These are phyloP conservation scores for Drosophila merina DNA, from an alignment of 2,888 invertebrate genomes.

Conservation along the genomic window DNA sequence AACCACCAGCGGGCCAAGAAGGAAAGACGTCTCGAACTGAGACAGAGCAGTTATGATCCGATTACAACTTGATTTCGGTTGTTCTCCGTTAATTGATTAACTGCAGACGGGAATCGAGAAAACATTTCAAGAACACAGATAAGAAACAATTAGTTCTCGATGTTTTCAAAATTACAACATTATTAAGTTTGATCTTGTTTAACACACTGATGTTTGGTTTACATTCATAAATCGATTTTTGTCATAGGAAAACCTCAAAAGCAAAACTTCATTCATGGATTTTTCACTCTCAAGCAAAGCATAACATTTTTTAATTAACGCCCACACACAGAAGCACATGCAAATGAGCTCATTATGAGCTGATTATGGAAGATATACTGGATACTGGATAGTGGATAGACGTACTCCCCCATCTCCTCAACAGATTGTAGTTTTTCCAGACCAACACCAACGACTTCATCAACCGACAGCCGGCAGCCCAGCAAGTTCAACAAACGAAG, in stretches of 20 bases:
- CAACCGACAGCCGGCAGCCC: background rate
- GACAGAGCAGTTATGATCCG: conserved; percentile 21
- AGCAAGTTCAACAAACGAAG: conserved; percentile 56
- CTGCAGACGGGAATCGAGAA: conserved; percentile 3
- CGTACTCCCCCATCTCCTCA: conserved; percentile 25
- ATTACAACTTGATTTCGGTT: conserved; percentile 37
- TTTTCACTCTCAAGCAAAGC: conserved; percentile 19
- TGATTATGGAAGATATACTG: conserved; percentile 60
- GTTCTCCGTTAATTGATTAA: conserved; percentile 40
- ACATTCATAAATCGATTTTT: too few species aligned
- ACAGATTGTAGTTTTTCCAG: conserved; percentile 45
- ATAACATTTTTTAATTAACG: conserved; percentile 43
- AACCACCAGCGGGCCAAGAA: conserved; percentile 25
- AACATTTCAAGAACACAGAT: conserved; percentile 3
- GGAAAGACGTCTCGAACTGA: background rate
- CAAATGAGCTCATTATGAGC: conserved; percentile 69
- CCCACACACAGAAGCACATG: conserved; percentile 45
- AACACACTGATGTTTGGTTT: background rate
- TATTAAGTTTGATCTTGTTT: background rate
- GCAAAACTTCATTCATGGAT: conserved; percentile 2
- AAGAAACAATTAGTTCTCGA: background rate
- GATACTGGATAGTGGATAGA: conserved; percentile 15
- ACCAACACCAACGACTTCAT: conserved; percentile 36
- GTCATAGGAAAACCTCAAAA: background rate
- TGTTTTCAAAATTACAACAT: background rate